These are phyloP conservation scores for Leptinotarsa haldemani DNA, from an alignment of 2,888 invertebrate genomes.

Conservation along the genomic window DNA sequence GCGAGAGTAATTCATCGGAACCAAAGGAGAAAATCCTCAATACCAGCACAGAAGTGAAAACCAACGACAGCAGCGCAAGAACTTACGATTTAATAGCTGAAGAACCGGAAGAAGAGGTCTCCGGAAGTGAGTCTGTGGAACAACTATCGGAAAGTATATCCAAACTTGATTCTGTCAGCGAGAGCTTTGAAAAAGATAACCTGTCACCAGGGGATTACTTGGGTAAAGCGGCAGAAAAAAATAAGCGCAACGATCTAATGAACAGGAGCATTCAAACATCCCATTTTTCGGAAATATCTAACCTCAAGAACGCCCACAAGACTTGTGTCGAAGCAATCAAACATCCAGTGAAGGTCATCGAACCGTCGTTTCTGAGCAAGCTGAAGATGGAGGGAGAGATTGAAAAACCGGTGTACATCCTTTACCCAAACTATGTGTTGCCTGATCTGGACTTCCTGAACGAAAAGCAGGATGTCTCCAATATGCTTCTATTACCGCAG, in stretches of 20 bases:
- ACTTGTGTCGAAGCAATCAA: constrained; percentile 48
- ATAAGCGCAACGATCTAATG: constrained; percentile 66
- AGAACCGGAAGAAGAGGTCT: constrained; percentile 68
- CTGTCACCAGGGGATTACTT: constrained; percentile 56
- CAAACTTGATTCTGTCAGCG: constrained; percentile 61
- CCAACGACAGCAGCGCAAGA: constrained; percentile 61
- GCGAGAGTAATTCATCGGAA: constrained; percentile 69
- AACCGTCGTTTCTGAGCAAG: constrained; percentile 78
- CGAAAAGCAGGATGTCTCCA: constrained; percentile 66
- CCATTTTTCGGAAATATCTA: constrained; percentile 63
- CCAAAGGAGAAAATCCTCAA: constrained; percentile 60
- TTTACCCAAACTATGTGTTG: constrained; percentile 91
- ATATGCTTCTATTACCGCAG: constrained; percentile 81
- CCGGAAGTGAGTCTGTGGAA: constrained; percentile 68
- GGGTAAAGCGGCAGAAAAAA: constrained; percentile 38
- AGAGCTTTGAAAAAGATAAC: constrained; percentile 52
- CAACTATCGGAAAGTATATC: constrained; percentile 65
- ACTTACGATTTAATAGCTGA: constrained; percentile 70
- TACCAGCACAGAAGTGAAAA: constrained; percentile 63
- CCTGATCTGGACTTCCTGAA: constrained; percentile 88
- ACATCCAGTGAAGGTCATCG: constrained; percentile 73
- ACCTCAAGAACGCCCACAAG: constrained; percentile 59
- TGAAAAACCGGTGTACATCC: constrained; percentile 85
- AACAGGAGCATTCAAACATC: constrained; percentile 84
- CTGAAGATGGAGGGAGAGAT: constrained; percentile 68